Evolutionary conservation across 1,140 invertebrate genomes (phyloP).

Genomic region (Drosophila triauraria): DNA sequence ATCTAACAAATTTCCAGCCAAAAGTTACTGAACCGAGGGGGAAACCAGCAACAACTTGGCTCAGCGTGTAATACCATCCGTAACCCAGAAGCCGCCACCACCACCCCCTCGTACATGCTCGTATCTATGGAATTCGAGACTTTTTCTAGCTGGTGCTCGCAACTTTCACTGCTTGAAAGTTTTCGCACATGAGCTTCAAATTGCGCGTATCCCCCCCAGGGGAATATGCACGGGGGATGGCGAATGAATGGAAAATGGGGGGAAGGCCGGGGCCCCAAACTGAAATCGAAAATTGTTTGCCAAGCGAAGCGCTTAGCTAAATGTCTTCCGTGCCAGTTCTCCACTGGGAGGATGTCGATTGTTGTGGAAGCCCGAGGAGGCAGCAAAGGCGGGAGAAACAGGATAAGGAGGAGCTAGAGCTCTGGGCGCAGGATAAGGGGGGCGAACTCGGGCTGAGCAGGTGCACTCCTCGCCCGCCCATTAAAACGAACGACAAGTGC

Average conservation of each 20-base stretch:
- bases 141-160: constrained; percentile 34
- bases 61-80: constrained; percentile 53
- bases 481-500: constrained; percentile 79
- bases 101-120: neutral
- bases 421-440: constrained; percentile 13
- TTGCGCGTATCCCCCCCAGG: constrained; percentile 52
- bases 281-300: constrained; percentile 82
- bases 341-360: constrained; percentile 70
- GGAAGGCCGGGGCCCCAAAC: constrained; percentile 20
- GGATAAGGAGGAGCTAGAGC: constrained; percentile 23
- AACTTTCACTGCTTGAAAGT: constrained; percentile 74
- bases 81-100: constrained; percentile 29
- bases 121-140: constrained; percentile 34
- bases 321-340: constrained; percentile 79
- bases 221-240: constrained; percentile 4
- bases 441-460: constrained; percentile 32
- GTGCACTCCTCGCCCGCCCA: constrained; percentile 65
- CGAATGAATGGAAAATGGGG: constrained; percentile 12
- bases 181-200: constrained; percentile 78
- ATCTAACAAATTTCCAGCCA: constrained; percentile 45
- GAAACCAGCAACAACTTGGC: constrained; percentile 37
- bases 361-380: constrained; percentile 27
- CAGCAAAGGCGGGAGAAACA: constrained; percentile 4
- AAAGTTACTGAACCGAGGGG: constrained; percentile 39
- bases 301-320: constrained; percentile 80